Evolutionary conservation across 2,113 vertebrate genomes (phyloP).

Genomic region (Neodon shergylaensis): DNA sequence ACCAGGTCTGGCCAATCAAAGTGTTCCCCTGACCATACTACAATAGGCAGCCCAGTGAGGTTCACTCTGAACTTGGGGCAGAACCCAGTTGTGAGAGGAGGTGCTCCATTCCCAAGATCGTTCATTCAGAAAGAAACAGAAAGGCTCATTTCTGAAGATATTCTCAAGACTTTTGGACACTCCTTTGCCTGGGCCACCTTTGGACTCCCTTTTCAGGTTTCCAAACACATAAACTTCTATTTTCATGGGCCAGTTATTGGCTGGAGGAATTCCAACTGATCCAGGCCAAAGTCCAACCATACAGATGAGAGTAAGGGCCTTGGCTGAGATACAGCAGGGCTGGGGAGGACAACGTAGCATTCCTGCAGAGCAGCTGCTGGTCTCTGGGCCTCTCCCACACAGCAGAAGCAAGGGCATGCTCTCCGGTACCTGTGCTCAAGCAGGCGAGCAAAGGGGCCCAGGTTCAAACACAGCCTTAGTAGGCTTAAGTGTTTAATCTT

Average conservation of each 20-base stretch:
- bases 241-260: constrained; percentile 17
- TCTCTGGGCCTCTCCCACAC: not conserved
- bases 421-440: too few species aligned
- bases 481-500: not conserved
- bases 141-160: not conserved
- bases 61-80: not conserved
- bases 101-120: not conserved
- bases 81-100: not conserved
- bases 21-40: too few species aligned
- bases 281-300: constrained; percentile 31
- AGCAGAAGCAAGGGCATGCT: not conserved
- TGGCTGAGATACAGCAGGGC: not conserved
- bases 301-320: not conserved
- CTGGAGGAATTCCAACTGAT: not conserved
- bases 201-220: constrained; percentile 49
- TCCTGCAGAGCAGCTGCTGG: not conserved
- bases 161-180: not conserved
- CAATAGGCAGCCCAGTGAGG: not conserved
- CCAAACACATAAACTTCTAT: constrained; percentile 62
- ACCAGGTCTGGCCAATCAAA: not conserved
- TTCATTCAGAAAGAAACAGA: not conserved
- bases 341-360: fast-evolving
- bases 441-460: not conserved
- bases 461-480: not conserved
- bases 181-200: constrained; percentile 52